A percentile compares a stretch with the other conserved stretches of the same genome.
Evolutionary conservation across 1,140 invertebrate species (phyloP).

Genomic region (Sitophilus oryzae): DNA sequence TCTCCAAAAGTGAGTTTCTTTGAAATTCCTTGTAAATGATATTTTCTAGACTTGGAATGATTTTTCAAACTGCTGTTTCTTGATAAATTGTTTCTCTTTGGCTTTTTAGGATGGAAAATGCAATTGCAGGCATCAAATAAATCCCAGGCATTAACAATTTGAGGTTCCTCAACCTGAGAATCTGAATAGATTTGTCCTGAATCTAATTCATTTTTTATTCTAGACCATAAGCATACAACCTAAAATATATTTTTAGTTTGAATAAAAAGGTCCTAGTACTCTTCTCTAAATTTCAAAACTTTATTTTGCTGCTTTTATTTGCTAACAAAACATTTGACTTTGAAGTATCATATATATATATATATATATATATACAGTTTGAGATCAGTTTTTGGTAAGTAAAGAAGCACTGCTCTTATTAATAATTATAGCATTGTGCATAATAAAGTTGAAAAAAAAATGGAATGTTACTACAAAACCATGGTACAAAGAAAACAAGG

Average conservation of each 20-base stretch:
- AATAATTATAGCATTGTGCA: too few relatives aligned
- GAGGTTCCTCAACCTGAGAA: constrained; percentile 45
- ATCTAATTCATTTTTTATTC: constrained; percentile 14
- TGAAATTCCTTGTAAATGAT: constrained; percentile 18
- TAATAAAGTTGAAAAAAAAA: too few relatives aligned
- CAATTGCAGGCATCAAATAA: constrained; percentile 44
- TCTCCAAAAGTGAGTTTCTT: constrained; percentile 32
- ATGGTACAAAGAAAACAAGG: too few relatives aligned
- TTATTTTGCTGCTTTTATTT: too few relatives aligned
- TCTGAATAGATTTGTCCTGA: background rate
- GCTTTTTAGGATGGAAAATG: constrained; percentile 41
- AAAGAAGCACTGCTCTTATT: too few relatives aligned
- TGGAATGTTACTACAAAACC: too few relatives aligned
- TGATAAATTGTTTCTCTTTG: constrained; percentile 29
- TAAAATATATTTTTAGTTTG: background rate
- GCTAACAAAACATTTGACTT: too few relatives aligned
- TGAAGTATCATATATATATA: too few relatives aligned
- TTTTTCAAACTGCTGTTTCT: constrained; percentile 28
- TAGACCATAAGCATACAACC: constrained; percentile 15
- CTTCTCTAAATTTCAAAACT: too few relatives aligned
- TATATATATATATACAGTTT: too few relatives aligned
- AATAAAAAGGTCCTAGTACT: too few relatives aligned
- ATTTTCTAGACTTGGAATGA: constrained; percentile 8
- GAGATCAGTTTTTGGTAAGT: too few relatives aligned
- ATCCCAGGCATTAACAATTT: constrained; percentile 48